Evolutionary conservation across 2,797 vertebrate species (phyloP).

Genomic region (Cuculus canorus): DNA sequence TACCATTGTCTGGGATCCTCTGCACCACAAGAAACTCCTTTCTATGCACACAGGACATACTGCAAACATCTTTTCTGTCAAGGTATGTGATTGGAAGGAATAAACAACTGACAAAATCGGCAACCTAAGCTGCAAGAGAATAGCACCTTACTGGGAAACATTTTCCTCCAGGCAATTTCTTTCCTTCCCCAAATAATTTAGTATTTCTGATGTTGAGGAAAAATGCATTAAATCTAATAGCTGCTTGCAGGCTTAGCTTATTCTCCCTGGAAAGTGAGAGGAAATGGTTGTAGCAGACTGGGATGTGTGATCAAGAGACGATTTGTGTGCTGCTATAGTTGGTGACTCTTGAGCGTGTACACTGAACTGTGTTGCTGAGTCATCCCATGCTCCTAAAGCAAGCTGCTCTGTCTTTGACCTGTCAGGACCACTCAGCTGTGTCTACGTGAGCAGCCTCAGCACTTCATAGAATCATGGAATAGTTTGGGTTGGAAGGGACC

Average conservation of each 20-base stretch:
- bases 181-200: neutral
- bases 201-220: neutral
- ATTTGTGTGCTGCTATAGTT: neutral
- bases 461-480: neutral
- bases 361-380: fast-evolving
- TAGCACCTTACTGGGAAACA: neutral
- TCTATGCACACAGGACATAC: slow-evolving; percentile 99
- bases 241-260: neutral
- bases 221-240: neutral
- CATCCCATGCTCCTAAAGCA: neutral
- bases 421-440: neutral
- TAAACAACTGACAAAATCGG: neutral
- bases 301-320: neutral
- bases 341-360: neutral
- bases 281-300: neutral
- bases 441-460: neutral
- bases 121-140: neutral
- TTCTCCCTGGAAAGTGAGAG: neutral
- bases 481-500: too few relatives aligned
- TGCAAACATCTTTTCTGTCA: slow-evolving; percentile 98
- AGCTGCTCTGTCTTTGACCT: neutral
- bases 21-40: slow-evolving; percentile 94
- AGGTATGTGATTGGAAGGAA: slow-evolving; percentile 79
- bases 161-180: neutral
- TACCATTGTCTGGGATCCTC: slow-evolving; percentile 97